A percentile compares a stretch with the other conserved stretches of the same genome.
Conservation (phyloP, 2,113 vertebrate species). For the Cyanistes caeruleus region DNA sequence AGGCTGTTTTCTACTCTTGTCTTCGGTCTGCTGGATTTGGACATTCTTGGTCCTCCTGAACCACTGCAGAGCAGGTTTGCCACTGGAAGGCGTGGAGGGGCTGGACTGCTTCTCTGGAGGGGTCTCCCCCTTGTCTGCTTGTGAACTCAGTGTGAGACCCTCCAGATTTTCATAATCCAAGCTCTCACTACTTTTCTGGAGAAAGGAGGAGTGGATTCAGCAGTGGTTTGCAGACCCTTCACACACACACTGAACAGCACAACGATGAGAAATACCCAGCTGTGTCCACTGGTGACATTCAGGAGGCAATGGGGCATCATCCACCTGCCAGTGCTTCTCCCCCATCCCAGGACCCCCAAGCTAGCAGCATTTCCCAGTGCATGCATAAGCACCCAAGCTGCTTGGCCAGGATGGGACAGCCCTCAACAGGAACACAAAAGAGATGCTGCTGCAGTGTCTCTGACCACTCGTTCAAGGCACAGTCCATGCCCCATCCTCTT, state of each 20-base stretch:
- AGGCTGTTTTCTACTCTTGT: background rate
- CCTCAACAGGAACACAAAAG: background rate
- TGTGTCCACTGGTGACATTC: background rate
- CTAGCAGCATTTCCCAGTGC: background rate
- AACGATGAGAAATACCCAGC: accelerated
- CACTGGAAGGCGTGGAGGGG: background rate
- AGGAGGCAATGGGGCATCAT: accelerated
- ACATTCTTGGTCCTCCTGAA: background rate
- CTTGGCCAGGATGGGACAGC: background rate
- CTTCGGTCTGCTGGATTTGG: background rate
- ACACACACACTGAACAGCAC: background rate
- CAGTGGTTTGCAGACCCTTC: background rate
- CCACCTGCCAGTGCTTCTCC: background rate
- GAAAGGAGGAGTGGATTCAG: background rate
- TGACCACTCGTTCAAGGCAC: background rate
- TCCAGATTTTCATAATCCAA: constrained; percentile 66
- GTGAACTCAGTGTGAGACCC: background rate
- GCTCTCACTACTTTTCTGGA: constrained; percentile 60
- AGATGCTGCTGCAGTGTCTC: background rate
- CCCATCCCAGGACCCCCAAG: background rate
- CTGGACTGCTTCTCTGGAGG: background rate
- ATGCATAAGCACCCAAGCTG: background rate
- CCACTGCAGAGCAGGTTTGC: background rate
- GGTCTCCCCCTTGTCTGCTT: background rate
- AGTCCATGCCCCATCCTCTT: background rate